These are phyloP conservation scores for Urocolius indicus DNA, from an alignment of 2,113 vertebrate genomes.

Conservation along the genomic window DNA sequence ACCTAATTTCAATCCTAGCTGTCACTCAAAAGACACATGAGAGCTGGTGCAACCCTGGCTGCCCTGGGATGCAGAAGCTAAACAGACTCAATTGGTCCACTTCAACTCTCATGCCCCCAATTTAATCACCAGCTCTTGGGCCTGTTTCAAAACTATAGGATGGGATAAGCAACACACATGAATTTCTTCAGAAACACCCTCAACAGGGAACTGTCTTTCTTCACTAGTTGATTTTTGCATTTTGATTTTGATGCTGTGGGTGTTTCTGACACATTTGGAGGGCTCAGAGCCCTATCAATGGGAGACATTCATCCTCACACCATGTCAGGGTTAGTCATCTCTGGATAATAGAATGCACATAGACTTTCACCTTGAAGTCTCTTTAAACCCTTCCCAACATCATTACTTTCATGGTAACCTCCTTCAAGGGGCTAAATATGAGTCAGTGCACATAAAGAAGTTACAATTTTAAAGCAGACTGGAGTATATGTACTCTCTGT, in stretches of 20 bases:
- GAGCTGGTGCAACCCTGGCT: not conserved
- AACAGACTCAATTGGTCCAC: not conserved
- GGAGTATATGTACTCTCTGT: not conserved
- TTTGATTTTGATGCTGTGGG: not conserved
- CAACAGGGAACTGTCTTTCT: not conserved
- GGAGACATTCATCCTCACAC: not conserved
- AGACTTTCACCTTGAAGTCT: not conserved
- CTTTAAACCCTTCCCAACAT: not conserved
- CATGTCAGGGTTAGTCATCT: not conserved
- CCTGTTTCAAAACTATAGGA: not conserved
- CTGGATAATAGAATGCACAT: not conserved
- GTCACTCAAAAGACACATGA: not conserved
- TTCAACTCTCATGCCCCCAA: not conserved
- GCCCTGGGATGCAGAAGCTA: not conserved
- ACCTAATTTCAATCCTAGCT: not conserved
- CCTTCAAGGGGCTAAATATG: not conserved
- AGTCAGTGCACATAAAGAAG: not conserved
- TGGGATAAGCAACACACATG: not conserved
- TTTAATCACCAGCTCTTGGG: not conserved
- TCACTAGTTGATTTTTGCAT: not conserved
- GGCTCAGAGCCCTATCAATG: not conserved
- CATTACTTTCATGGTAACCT: not conserved
- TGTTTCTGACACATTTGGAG: not conserved
- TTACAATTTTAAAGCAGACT: not conserved
- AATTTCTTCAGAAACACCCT: not conserved